A percentile compares a stretch with the other conserved stretches of the same genome.
These are phyloP conservation scores for Ameiurus melas DNA, from an alignment of 2,113 vertebrate species.

Conservation along the genomic window DNA sequence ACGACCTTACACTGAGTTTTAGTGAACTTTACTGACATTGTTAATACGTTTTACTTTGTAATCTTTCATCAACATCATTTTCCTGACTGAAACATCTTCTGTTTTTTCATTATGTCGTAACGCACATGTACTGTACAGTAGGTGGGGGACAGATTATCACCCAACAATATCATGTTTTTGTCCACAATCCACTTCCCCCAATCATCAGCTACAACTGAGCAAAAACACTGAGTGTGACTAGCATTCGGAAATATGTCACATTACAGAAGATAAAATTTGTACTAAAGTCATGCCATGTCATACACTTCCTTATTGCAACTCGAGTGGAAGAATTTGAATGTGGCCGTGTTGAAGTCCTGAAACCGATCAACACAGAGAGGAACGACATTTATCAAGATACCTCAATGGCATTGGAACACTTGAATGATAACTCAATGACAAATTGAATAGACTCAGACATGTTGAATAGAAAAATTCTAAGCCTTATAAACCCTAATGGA, in stretches of 20 bases:
- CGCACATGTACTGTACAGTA: not conserved
- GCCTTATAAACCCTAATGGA: not conserved
- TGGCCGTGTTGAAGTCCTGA: not conserved
- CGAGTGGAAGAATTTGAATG: not conserved
- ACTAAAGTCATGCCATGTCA: conserved; percentile 10
- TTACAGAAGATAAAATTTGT: not conserved
- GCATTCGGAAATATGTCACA: not conserved
- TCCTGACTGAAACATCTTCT: not conserved
- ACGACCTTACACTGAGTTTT: not conserved
- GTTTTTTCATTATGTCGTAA: not conserved
- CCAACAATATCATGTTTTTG: not conserved
- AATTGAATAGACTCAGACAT: not conserved
- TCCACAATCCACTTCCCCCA: not conserved
- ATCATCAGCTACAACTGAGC: not conserved
- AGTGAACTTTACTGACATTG: not conserved
- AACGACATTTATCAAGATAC: not conserved
- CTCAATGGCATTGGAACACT: not conserved
- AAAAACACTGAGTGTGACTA: not conserved
- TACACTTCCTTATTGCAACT: not conserved
- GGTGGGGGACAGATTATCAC: not conserved
- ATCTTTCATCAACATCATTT: not conserved
- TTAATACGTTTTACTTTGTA: not conserved
- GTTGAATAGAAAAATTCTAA: not conserved
- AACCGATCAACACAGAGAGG: conserved; percentile 1
- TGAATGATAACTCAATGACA: not conserved